Base-by-base conservation (phyloP, 2,113 vertebrate genomes). In the Apaloderma vittatum region DNA sequence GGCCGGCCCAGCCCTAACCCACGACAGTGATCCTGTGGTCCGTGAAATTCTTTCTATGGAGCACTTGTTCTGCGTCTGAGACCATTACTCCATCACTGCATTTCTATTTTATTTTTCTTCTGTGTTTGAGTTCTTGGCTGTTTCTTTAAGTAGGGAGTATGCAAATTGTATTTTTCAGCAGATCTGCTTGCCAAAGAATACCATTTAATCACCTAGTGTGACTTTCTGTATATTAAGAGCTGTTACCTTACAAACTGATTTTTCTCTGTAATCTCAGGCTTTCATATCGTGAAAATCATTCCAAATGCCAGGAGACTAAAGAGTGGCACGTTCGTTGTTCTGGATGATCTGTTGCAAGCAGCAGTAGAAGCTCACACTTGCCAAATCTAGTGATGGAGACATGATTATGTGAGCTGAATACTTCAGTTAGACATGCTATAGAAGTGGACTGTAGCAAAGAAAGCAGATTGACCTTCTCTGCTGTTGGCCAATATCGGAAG, bases 131-230 rank as follows among this genome's bases (percentile, higher is more conserved):
- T 90, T 86, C 13, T 24, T 61, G n/a, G 22, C 66, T 93, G 36
- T 82, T 77, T 12, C 45, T 72, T 87, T 78, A 81, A 63, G 32
- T 14, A 76, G 24, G 45, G 57, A 88, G 86, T 82, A 76, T 76
- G 45, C 52, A 93, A 90, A 36, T 76, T n/a, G 66, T 30, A 90
- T 15, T 93, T 90, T 93, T 83, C 46, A 88, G 54, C 29, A 90
- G 61, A 73, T 83, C 27, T 49, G 10, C 40, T 70, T 83, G 76
- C 85, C 73, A 49, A 77, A 45, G 40, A 61, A 86, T 58, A 77
- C 55, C 5, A 43, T 93, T 80, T 91, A 93, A 74, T 63, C 61
- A 78, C 43, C 62, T 81, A 51, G n/a, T 78, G 27, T 62, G 51
- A 66, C 61, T 70, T 96, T 34, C 37, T 82, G 15, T 57, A 18